These are phyloP conservation scores for Spheniscus mendiculus DNA, from an alignment of 2,113 vertebrate genomes.

Conservation along the genomic window DNA sequence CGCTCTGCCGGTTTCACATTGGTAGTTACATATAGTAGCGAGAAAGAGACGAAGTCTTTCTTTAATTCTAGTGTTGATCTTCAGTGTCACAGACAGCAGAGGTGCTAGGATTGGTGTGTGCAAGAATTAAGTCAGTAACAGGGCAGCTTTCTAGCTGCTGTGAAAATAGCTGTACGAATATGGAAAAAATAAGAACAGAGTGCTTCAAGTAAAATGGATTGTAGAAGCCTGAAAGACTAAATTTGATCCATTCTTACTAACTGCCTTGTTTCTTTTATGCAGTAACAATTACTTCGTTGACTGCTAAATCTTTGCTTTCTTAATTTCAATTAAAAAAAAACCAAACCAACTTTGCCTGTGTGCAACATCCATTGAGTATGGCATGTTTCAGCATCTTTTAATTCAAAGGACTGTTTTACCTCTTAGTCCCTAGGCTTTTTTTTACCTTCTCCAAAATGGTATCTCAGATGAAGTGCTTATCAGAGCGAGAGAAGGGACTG, in stretches of 20 bases:
- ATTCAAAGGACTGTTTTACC: neutral
- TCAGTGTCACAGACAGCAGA: neutral
- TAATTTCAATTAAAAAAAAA: neutral
- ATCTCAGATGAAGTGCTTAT: neutral
- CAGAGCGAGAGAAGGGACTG: neutral
- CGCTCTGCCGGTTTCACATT: neutral
- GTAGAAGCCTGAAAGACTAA: neutral
- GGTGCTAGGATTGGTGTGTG: neutral
- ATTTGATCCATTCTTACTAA: neutral
- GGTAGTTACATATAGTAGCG: neutral
- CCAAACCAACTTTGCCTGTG: rapidly evolving
- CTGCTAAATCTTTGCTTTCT: neutral
- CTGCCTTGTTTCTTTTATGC: neutral
- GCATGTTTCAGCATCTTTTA: neutral
- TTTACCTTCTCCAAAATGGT: neutral
- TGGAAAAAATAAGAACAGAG: neutral
- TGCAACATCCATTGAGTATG: neutral
- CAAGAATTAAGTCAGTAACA: neutral
- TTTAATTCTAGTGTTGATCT: neutral
- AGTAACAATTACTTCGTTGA: neutral
- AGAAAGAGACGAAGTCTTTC: neutral
- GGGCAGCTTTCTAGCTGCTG: neutral
- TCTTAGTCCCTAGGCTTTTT: neutral
- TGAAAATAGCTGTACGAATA: neutral
- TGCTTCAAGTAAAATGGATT: neutral